Evolutionary conservation across 37 sponge, comb jelly and placozoan genomes (phyloP), one percentile per base, ranked within the genome.

Genomic region (Chondrosia reniformis): DNA sequence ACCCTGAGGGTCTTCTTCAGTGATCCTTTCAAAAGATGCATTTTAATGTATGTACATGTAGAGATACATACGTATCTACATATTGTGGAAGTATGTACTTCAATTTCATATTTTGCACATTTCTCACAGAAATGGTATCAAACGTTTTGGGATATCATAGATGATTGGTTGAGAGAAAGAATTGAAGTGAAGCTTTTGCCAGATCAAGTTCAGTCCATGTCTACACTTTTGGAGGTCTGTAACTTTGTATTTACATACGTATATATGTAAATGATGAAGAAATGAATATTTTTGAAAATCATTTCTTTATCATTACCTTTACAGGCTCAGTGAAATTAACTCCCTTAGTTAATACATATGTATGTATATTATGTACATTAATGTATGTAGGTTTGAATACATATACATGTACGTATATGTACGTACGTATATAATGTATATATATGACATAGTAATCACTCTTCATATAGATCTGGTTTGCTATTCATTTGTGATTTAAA

Each of bases 371-470:
- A n/a, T n/a, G n/a, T n/a, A n/a, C n/a, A n/a, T n/a, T n/a, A n/a
- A n/a, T n/a, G 33, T 66, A 40, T 66, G 61, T 56, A 40, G 28
- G 78, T 77, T 9, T 77, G 79, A 22, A 40, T 74, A 4, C 28
- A 5, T 45, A 46, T 76, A 58, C 33, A 2, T 76, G 77, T 55
- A 36, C 55, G 77, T 64, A 36, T 64, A 36, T 64, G 66, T 64
- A 36, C 33, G 66, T 64, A 36, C 1, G 66, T 4, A 36, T 49
- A 15, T 49, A 15, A 10, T 49, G 52, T 49, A 15, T 49, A 15
- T 49, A 15, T 49, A 15, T 49, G 52, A 19, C 10, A 10, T 10
- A 19, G 52, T 49, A 15, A 19, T 10, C 15, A 15, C 15, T 10
- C 15, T 10, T 15, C 15, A 15, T 49, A 15, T 49, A 15, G 10